Conservation (phyloP, 2,113 vertebrate genomes). For the Chloebia gouldiae region DNA sequence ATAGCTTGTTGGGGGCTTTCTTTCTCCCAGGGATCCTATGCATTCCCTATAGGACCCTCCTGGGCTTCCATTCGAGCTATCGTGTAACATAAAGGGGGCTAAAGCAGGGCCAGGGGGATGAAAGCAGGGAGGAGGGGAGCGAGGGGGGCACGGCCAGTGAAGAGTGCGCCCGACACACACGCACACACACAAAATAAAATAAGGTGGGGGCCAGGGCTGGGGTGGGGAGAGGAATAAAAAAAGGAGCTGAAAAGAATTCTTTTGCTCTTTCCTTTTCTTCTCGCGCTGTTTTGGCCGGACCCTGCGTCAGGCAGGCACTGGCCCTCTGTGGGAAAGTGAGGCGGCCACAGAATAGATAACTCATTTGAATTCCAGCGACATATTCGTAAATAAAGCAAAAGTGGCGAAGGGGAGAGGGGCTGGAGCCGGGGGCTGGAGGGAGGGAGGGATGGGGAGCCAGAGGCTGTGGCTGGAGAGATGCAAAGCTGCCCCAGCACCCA, state of each 20-base stretch:
- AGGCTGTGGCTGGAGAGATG: background rate
- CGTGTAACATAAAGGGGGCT: slow-evolving; percentile 88
- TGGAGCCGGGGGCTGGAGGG: background rate
- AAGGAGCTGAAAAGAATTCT: slow-evolving; percentile 81
- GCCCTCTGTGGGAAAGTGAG: slow-evolving; percentile 84
- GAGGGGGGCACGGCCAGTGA: slow-evolving; percentile 3
- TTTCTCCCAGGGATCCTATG: slow-evolving; percentile 86
- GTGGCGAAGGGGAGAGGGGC: slow-evolving; percentile 60
- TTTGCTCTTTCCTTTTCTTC: slow-evolving; percentile 77
- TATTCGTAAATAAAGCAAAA: slow-evolving; percentile 82
- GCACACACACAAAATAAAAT: slow-evolving; percentile 39
- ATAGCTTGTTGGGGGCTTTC: slow-evolving; percentile 91
- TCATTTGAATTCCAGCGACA: slow-evolving; percentile 82
- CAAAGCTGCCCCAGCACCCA: background rate
- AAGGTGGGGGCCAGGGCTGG: background rate
- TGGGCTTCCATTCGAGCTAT: slow-evolving; percentile 87
- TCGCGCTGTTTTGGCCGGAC: slow-evolving; percentile 71
- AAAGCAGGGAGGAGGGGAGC: slow-evolving; percentile 53
- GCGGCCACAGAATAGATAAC: slow-evolving; percentile 81
- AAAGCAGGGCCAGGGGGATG: slow-evolving; percentile 76
- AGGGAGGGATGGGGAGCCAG: background rate
- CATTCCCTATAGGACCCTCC: slow-evolving; percentile 83
- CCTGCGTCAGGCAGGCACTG: slow-evolving; percentile 73
- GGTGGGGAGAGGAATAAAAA: slow-evolving; percentile 48
- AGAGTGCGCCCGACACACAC: slow-evolving; percentile 24